A percentile compares a stretch with the other conserved stretches of the same genome.
Conservation (phyloP, 2,113 vertebrate species). For the Tychaedon coryphoeus region DNA sequence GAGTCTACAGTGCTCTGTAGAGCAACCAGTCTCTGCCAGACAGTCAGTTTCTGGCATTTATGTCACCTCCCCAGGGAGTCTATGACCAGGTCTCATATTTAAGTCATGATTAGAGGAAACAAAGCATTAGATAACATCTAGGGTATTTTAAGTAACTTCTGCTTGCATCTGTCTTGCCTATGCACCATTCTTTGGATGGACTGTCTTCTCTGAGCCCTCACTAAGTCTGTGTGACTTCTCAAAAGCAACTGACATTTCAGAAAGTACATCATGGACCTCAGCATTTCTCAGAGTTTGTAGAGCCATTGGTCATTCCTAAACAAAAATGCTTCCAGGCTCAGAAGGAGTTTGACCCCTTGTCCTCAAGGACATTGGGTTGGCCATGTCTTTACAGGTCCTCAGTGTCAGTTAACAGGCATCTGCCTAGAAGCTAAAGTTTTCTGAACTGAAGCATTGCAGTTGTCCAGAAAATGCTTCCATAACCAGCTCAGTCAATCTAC, state of each 20-base stretch:
- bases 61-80: neutral
- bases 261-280: accelerated
- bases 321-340: neutral
- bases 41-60: neutral
- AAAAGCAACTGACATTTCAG: neutral
- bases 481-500: neutral
- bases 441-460: neutral
- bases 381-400: neutral
- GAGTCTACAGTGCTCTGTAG: neutral
- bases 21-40: neutral
- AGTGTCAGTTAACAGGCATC: neutral
- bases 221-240: neutral
- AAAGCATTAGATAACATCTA: neutral
- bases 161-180: neutral
- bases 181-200: neutral
- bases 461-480: neutral
- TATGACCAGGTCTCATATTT: neutral
- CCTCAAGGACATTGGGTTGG: neutral
- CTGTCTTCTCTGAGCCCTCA: neutral
- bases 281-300: neutral
- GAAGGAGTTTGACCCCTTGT: neutral
- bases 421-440: neutral
- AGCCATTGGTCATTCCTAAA: neutral
- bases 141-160: neutral
- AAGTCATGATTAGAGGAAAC: neutral